Percentiles rank a stretch among this genome's conserved stretches.
These are phyloP conservation scores for Rousettus leschenaultii DNA, from an alignment of 2,113 vertebrate species.

Conservation along the genomic window DNA sequence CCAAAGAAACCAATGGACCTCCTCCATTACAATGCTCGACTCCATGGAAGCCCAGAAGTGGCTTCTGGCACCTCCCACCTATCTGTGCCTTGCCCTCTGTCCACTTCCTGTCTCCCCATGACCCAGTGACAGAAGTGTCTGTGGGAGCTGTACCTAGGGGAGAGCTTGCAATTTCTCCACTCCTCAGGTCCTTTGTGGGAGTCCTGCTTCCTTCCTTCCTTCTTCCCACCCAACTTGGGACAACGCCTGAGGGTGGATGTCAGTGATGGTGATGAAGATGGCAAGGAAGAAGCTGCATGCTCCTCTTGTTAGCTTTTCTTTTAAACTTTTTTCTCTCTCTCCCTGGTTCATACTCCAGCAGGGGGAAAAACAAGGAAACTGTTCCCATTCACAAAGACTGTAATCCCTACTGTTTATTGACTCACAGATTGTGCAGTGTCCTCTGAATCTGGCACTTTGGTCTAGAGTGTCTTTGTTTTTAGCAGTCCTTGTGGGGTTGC, in stretches of 20 bases:
- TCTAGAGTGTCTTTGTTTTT: not conserved
- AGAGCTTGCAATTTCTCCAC: not conserved
- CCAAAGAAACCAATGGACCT: not conserved
- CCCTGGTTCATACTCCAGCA: not conserved
- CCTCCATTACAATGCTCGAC: not conserved
- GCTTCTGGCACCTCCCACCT: not conserved
- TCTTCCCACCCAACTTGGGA: not conserved
- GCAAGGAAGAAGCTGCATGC: not conserved
- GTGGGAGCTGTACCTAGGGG: not conserved
- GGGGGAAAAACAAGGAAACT: not conserved
- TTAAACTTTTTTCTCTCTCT: not conserved
- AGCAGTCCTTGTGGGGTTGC: not conserved
- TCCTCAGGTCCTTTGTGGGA: not conserved
- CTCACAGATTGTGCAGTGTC: not conserved
- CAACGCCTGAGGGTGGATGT: not conserved
- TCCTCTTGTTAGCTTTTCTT: not conserved
- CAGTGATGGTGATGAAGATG: not conserved
- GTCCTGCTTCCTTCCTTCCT: not conserved
- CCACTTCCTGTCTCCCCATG: not conserved
- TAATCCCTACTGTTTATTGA: too few relatives aligned
- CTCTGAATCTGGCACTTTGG: not conserved
- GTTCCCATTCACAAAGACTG: not conserved
- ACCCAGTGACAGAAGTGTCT: not conserved
- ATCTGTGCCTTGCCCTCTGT: rapidly evolving
- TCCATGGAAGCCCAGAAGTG: not conserved